Evolutionary conservation across 2,113 vertebrate species (phyloP).

Genomic region (Salvelinus sp.): DNA sequence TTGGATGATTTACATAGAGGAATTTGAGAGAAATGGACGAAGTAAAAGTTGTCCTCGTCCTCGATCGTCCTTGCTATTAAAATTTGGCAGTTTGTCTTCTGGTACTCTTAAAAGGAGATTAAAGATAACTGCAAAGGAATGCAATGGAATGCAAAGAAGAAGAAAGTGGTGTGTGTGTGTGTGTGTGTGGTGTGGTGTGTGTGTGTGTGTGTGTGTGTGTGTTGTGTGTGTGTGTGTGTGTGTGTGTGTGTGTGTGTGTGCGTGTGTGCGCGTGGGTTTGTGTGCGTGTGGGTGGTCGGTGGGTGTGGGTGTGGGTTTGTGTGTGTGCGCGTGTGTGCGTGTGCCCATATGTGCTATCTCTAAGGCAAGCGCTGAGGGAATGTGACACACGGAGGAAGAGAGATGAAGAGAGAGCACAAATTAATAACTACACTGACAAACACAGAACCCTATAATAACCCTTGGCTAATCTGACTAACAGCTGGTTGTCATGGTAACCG

Average conservation of each 20-base stretch:
- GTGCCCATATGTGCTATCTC: slow-evolving; percentile 48
- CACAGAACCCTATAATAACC: slow-evolving; percentile 23
- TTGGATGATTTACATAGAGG: slow-evolving; percentile 43
- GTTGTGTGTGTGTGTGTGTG: slow-evolving; percentile 6
- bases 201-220: too few species aligned
- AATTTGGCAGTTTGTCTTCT: slow-evolving; percentile 15
- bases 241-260: slow-evolving; percentile 34
- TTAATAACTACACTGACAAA: slow-evolving; percentile 27
- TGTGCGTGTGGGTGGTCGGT: slow-evolving; percentile 35
- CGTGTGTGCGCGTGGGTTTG: background rate
- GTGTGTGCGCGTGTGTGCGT: slow-evolving; percentile 10
- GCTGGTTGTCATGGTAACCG: slow-evolving; percentile 48
- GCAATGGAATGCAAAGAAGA: background rate
- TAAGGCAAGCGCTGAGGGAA: slow-evolving; percentile 60
- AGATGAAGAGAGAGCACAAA: slow-evolving; percentile 33
- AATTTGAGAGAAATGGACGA: slow-evolving; percentile 18
- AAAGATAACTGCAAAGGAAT: slow-evolving; percentile 12
- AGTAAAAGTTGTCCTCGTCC: slow-evolving; percentile 24
- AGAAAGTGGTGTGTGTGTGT: slow-evolving; percentile 1
- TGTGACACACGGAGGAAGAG: slow-evolving; percentile 33
- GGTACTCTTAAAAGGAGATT: slow-evolving; percentile 3
- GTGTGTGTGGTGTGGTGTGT: slow-evolving; percentile 32
- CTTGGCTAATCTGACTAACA: slow-evolving; percentile 8
- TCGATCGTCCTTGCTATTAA: slow-evolving; percentile 26
- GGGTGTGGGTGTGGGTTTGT: too few species aligned